These are phyloP conservation scores for Drosophila ezoana DNA, from an alignment of 2,888 invertebrate species.

Conservation along the genomic window DNA sequence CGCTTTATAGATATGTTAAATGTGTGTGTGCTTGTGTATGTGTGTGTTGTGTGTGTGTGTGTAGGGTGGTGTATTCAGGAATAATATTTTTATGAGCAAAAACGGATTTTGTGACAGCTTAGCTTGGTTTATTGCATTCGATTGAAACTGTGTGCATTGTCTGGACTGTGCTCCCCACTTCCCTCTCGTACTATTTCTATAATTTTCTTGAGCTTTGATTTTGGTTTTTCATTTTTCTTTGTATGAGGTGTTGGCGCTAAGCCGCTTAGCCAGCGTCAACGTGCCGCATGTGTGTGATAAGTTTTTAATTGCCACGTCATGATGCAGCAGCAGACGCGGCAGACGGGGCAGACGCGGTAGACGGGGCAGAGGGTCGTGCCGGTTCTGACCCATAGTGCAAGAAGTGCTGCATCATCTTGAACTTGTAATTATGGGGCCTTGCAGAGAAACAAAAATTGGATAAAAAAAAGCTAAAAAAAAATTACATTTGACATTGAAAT, in stretches of 20 bases:
- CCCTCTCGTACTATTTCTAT: constrained; percentile 4
- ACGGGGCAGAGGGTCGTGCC: constrained; percentile 18
- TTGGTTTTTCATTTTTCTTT: constrained; percentile 18
- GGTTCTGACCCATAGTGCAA: constrained; percentile 19
- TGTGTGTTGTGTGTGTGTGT: constrained; percentile 9
- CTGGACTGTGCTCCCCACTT: background rate
- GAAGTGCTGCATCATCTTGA: constrained; percentile 42
- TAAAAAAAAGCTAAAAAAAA: constrained; percentile 12
- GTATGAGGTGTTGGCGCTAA: constrained; percentile 22
- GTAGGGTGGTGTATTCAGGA: constrained; percentile 9
- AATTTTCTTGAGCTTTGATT: constrained; percentile 23
- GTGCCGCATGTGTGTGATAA: constrained; percentile 68
- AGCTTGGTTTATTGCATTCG: constrained; percentile 62
- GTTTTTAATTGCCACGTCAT: constrained; percentile 57
- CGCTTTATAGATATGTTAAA: constrained; percentile 12
- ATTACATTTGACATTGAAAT: constrained; percentile 63
- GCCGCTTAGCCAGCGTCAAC: constrained; percentile 42
- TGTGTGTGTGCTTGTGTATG: constrained; percentile 1
- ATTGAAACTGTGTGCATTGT: constrained; percentile 56
- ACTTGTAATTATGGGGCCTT: constrained; percentile 59
- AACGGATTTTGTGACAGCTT: constrained; percentile 66
- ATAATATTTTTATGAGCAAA: constrained; percentile 53
- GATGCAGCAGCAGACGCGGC: constrained; percentile 43
- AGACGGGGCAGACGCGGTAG: background rate
- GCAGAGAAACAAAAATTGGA: constrained; percentile 15